Base-by-base conservation (phyloP, 2,888 invertebrate species). In the Gasteruption jaculator region DNA sequence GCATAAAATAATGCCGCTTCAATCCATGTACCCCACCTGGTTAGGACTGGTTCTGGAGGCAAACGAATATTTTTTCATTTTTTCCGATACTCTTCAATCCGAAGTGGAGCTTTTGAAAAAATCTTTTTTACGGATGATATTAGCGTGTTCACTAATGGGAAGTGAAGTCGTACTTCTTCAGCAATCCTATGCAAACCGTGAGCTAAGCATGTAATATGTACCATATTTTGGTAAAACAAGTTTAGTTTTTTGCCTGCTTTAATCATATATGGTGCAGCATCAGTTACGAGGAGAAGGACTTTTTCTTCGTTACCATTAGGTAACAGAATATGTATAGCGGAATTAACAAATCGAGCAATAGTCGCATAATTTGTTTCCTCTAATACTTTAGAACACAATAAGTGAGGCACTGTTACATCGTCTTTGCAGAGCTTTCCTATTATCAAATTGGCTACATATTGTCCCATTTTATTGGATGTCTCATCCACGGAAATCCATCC, bases 161-260 rank as follows among this genome's bases (percentile, higher is more conserved):
- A 56, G 22, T 38, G 36, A 20, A 25, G 19, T 16, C 58, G 12
- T 2, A 58, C 22, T 6, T 45, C 30, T 46, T 61, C 59, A n/a
- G 55, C 55, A 4, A 61, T 50, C 36, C 49, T 25, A 39, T 63
- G 51, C 5, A 60, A 30, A 14, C 49, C 53, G 43, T 59, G 58
- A n/a, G 54, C 54, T n/a, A 56, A 21, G 45, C 61, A 63, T 20
- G 60, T 59, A 11, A 59, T 36, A 39, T 61, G 58, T 5, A 59
- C 21, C 33, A 63, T 32, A 39, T 56, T 56, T 5, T 53, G 52
- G 36, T 52, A 56, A 16, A 56, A 52, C 18, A 46, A 33, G 47
- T 59, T 53, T 25, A 58, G 32, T 32, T 38, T 41, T 41, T 48
- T 35, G 32, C 42, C 53, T 26, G 54, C 54, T 51, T 57, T 56